Evolutionary conservation across 2,113 vertebrate species (phyloP).

Genomic region (Tenrec ecaudatus): DNA sequence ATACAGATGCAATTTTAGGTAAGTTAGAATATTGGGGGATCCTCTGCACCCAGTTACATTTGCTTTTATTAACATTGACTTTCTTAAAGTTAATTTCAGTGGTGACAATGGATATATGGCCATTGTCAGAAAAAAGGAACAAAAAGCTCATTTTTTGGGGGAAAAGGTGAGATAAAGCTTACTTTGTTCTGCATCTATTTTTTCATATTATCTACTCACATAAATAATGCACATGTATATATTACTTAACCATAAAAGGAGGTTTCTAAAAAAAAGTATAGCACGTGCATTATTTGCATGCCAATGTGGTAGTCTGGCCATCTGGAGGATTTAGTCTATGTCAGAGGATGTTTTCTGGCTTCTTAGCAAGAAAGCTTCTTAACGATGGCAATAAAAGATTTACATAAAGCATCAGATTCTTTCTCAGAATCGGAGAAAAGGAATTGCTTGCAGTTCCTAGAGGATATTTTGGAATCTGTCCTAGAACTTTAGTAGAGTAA

Average conservation of each 20-base stretch:
- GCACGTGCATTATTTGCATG: too few relatives aligned
- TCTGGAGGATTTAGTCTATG: conserved; percentile 12
- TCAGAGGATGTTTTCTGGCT: neutral
- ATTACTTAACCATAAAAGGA: too few relatives aligned
- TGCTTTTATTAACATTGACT: neutral
- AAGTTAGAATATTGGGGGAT: neutral
- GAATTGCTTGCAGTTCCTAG: neutral
- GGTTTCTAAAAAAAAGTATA: too few relatives aligned
- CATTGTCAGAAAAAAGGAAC: neutral
- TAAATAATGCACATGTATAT: too few relatives aligned
- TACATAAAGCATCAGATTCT: neutral
- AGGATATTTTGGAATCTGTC: neutral
- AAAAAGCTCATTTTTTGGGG: neutral
- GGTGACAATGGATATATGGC: neutral
- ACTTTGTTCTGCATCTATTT: too few relatives aligned
- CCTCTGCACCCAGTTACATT: neutral
- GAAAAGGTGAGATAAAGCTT: neutral
- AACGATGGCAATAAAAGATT: neutral
- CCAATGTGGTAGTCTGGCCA: neutral
- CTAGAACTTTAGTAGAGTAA: neutral
- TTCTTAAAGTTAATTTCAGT: neutral
- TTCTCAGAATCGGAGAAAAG: too few relatives aligned
- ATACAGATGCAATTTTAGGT: neutral
- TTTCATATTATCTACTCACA: too few relatives aligned
- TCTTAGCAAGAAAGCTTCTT: neutral